Percentiles rank a stretch among this genome's conserved stretches.
Conservation (phyloP, 2,797 vertebrate genomes). For the Chrosomus eos region DNA sequence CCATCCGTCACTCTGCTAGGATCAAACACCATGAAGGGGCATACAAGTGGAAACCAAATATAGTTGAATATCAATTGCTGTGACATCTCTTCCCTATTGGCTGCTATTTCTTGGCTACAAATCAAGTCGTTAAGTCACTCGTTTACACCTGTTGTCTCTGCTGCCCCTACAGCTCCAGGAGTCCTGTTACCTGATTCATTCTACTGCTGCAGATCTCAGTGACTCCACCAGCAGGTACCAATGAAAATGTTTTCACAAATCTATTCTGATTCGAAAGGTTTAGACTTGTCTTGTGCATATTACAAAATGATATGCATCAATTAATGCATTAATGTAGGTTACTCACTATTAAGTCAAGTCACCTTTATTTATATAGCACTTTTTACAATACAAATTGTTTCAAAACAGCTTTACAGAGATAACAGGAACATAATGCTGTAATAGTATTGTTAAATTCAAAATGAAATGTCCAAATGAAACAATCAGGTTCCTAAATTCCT, state of each 20-base stretch:
- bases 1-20: slow-evolving; percentile 49
- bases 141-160: slow-evolving; percentile 17
- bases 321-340: not conserved
- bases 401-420: too few species aligned
- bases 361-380: too few species aligned
- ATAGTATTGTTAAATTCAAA: too few species aligned
- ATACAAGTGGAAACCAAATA: slow-evolving; percentile 49
- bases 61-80: slow-evolving; percentile 44
- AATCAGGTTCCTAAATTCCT: too few species aligned
- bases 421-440: too few species aligned
- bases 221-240: slow-evolving; percentile 14
- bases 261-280: not conserved
- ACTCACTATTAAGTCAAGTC: not conserved
- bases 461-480: too few species aligned
- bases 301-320: not conserved
- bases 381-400: too few species aligned
- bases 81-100: slow-evolving; percentile 53
- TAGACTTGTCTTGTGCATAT: slow-evolving; percentile 9
- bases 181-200: not conserved
- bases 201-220: not conserved
- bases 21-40: slow-evolving; percentile 28
- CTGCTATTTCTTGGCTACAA: slow-evolving; percentile 16
- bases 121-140: slow-evolving; percentile 43
- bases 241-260: not conserved
- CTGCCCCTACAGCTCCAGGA: slow-evolving; percentile 25